Conservation (phyloP, 2,113 vertebrate species). For the Seriola dumerili region DNA sequence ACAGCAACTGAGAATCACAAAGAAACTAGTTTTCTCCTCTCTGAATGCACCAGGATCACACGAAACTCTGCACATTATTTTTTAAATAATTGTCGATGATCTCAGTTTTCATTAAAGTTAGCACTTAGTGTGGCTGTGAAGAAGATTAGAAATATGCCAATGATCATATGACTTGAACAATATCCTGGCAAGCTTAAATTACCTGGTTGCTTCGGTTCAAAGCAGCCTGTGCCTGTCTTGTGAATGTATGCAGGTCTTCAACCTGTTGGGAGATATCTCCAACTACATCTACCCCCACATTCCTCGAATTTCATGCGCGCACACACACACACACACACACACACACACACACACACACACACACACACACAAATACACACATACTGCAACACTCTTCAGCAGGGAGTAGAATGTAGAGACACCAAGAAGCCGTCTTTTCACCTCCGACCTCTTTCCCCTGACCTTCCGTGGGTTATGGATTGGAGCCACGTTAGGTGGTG, state of each 20-base stretch:
- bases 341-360: conserved; percentile 2
- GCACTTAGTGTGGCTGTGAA: background rate
- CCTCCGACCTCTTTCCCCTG: conserved; percentile 65
- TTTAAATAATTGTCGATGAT: background rate
- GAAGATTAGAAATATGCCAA: conserved; percentile 2
- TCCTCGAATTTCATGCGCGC: conserved; percentile 38
- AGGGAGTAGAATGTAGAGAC: conserved; percentile 44
- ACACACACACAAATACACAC: conserved; percentile 2
- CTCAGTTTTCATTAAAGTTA: background rate
- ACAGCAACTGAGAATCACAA: conserved; percentile 15
- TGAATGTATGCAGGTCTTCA: conserved; percentile 42
- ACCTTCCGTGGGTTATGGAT: conserved; percentile 25
- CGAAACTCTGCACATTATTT: background rate
- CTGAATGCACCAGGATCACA: background rate
- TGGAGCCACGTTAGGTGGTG: conserved; percentile 40
- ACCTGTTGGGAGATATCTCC: conserved; percentile 50
- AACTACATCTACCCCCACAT: conserved; percentile 57
- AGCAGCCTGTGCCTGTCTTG: conserved; percentile 18
- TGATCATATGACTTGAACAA: background rate
- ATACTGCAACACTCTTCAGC: background rate
- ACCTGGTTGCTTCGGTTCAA: conserved; percentile 5
- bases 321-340: conserved; percentile 18
- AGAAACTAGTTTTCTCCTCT: background rate
- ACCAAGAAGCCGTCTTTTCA: conserved; percentile 55
- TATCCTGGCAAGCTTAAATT: conserved; percentile 9